These are phyloP conservation scores for Alfaro cultratus DNA, from an alignment of 2,797 vertebrate species.

Conservation along the genomic window DNA sequence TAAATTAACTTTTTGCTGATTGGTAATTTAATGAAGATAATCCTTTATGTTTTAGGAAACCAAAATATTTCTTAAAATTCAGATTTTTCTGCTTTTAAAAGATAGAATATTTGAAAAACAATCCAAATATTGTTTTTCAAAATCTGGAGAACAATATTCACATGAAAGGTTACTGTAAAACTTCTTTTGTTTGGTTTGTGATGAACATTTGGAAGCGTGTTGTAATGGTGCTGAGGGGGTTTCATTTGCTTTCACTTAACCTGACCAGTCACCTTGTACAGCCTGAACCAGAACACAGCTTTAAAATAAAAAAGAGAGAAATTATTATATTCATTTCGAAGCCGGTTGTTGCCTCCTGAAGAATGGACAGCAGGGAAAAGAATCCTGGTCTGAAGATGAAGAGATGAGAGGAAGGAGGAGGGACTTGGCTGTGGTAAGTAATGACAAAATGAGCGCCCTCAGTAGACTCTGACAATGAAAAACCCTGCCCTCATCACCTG, in stretches of 20 bases:
- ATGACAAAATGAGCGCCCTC: constrained; percentile 79
- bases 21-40: background rate
- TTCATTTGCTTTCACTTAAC: background rate
- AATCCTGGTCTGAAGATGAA: constrained; percentile 19
- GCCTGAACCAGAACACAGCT: constrained; percentile 3
- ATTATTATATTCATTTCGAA: constrained; percentile 56
- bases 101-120: background rate
- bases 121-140: background rate
- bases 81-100: background rate
- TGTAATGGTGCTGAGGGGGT: too few species aligned
- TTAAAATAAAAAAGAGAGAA: constrained; percentile 19
- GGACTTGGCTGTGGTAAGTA: constrained; percentile 62
- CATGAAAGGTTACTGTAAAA: background rate
- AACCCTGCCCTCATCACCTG: constrained; percentile 66
- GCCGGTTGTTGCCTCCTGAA: constrained; percentile 53
- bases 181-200: background rate
- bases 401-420: constrained; percentile 18
- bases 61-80: background rate
- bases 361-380: constrained; percentile 28
- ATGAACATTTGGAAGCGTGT: background rate
- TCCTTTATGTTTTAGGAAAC: background rate
- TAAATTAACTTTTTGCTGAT: background rate
- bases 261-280: background rate
- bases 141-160: background rate
- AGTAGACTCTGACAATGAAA: constrained; percentile 72